Conservation (phyloP, 2,113 vertebrate species). For the Amphiprion ocellaris region DNA sequence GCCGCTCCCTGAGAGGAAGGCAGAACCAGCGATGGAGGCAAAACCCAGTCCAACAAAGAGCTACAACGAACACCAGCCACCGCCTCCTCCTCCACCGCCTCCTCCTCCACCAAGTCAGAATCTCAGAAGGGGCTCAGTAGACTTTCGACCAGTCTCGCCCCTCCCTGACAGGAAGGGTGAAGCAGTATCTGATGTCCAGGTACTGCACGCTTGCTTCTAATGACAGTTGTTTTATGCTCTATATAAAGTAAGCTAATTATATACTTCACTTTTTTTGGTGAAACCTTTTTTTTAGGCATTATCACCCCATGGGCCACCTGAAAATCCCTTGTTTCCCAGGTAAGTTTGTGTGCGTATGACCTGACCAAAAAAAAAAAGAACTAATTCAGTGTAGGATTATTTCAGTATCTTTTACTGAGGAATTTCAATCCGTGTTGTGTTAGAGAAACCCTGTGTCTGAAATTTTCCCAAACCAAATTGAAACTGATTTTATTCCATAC, state of each 20-base stretch:
- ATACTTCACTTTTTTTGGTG: not conserved
- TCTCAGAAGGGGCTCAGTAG: conserved; percentile 64
- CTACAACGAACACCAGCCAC: conserved; percentile 73
- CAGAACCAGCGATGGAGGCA: conserved; percentile 43
- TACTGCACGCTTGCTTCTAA: not conserved
- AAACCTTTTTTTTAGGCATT: conserved; percentile 58
- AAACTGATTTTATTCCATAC: too few species aligned
- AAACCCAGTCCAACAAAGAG: conserved; percentile 64
- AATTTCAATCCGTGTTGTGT: too few species aligned
- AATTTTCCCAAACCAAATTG: too few species aligned
- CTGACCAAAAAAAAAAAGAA: not conserved
- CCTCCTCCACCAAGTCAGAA: conserved; percentile 35
- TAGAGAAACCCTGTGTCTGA: too few species aligned
- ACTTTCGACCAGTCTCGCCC: conserved; percentile 69
- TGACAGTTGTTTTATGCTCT: not conserved
- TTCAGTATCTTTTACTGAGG: not conserved
- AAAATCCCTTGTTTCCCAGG: conserved; percentile 85
- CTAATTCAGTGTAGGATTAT: not conserved
- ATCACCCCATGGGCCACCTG: conserved; percentile 67
- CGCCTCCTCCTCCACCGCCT: conserved; percentile 47
- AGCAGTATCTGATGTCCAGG: conserved; percentile 71
- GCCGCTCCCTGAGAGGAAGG: conserved; percentile 74
- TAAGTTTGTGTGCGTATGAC: conserved; percentile 33
- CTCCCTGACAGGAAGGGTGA: conserved; percentile 73
- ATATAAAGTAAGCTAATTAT: not conserved